A percentile compares a stretch with the other conserved stretches of the same genome.
phyloP scores from a whole-genome alignment of 2,888 invertebrate species.

The Microctonus aethiopoides region DNA sequence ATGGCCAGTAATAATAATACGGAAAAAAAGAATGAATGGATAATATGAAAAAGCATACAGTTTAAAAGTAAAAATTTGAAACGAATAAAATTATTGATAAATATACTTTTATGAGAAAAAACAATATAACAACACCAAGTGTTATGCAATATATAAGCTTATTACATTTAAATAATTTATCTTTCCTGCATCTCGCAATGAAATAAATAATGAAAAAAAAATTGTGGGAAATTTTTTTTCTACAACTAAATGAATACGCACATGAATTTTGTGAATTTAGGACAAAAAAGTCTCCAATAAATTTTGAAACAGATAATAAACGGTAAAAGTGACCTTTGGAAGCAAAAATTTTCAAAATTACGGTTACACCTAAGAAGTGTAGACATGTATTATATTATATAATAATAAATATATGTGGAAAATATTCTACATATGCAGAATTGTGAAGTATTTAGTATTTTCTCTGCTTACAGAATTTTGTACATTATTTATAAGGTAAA shows the following conservation, averaged over 20 bases:
- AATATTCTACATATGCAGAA: too few species aligned
- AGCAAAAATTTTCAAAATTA: too few species aligned
- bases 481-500: too few species aligned
- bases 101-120: background rate
- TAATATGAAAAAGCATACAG: background rate
- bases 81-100: background rate
- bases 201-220: background rate
- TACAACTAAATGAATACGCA: constrained; percentile 23
- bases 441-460: too few species aligned
- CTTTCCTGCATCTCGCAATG: background rate
- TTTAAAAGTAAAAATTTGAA: background rate
- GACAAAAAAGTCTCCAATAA: too few species aligned
- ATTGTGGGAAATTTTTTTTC: constrained; percentile 1
- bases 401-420: too few species aligned
- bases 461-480: too few species aligned
- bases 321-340: too few species aligned
- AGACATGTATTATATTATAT: too few species aligned
- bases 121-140: background rate
- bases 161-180: background rate
- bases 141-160: background rate
- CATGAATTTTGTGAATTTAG: constrained; percentile 1
- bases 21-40: background rate
- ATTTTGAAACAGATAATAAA: too few species aligned
- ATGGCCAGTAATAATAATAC: background rate
- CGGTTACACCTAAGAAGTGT: too few species aligned